Evolutionary conservation across 2,888 invertebrate genomes (phyloP), one percentile per base, ranked within the genome.

Genomic region (Acronicta aceris): DNA sequence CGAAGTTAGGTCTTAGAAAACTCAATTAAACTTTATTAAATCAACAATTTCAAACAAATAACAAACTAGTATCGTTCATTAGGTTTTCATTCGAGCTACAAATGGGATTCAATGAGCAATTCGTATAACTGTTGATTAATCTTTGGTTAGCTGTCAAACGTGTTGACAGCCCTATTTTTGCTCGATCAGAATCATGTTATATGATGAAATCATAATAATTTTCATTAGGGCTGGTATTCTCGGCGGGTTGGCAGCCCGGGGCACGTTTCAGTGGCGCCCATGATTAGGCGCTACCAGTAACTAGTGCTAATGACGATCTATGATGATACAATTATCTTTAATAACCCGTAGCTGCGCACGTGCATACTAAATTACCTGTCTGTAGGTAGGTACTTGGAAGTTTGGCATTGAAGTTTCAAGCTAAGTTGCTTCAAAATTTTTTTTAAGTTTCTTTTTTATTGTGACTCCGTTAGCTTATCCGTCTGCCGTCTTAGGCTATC

Each of bases 21-120:
- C 59, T 65, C 64, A 59, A 71, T 66, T 58, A 59, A 74, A 74
- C 56, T 66, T 76, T 56, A 74, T 76, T 62, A 71, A 54, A 64
- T 66, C 58, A 70, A 65, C 60, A 74, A 66, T 70, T 70, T 53
- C 9, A 58, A 61, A 48, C 71, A 74, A 75, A 76, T 74, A 64
- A 61, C 61, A 17, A 62, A 38, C 50, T 51, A 66, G 58, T 64
- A 66, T 66, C 48, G 55, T 59, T 66, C 66, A 74, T 77, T 64
- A 48, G 38, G 48, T 71, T 69, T 54, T 57, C 60, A 36, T 45
- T 59, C 49, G 49, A 76, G 38, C 15, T 45, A 58, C 10, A 46
- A 38, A 62, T 33, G 71, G 0, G 27, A 60, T 60, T 66, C 67
- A 69, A 72, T 69, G 49, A 56, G 60, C 55, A 60, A 66, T 53